Percentiles rank a stretch among this genome's conserved stretches.
Conservation (phyloP, 2,113 vertebrate genomes). For the Semnornis frantzii region DNA sequence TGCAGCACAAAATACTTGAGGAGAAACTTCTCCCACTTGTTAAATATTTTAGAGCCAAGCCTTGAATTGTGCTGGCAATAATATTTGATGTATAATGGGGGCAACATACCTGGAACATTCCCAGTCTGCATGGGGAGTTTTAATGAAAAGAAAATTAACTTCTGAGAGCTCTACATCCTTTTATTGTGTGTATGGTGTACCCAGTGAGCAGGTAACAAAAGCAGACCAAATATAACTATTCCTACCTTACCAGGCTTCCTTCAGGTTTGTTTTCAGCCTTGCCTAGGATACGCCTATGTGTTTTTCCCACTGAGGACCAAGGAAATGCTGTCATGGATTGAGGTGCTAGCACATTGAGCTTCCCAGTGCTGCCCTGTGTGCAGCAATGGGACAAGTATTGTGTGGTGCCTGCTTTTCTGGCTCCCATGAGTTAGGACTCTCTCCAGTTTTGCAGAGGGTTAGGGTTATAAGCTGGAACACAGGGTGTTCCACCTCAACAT, state of each 20-base stretch:
- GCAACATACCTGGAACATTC: neutral
- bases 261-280: neutral
- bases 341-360: fast-evolving
- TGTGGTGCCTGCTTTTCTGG: neutral
- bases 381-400: neutral
- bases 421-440: neutral
- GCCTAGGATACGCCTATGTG: neutral
- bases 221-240: neutral
- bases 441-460: neutral
- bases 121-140: neutral
- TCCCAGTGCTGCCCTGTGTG: neutral
- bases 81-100: neutral
- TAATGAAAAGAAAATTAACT: neutral
- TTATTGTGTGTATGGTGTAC: neutral
- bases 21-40: neutral
- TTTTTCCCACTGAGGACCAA: neutral
- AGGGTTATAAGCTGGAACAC: too few relatives aligned
- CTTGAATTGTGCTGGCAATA: neutral
- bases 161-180: neutral
- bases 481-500: too few relatives aligned
- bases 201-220: neutral
- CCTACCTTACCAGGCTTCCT: neutral
- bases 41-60: neutral
- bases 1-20: neutral
- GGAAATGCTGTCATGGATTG: neutral